Evolutionary conservation across 2,888 invertebrate genomes (phyloP).

Genomic region (Camponotus fellah): DNA sequence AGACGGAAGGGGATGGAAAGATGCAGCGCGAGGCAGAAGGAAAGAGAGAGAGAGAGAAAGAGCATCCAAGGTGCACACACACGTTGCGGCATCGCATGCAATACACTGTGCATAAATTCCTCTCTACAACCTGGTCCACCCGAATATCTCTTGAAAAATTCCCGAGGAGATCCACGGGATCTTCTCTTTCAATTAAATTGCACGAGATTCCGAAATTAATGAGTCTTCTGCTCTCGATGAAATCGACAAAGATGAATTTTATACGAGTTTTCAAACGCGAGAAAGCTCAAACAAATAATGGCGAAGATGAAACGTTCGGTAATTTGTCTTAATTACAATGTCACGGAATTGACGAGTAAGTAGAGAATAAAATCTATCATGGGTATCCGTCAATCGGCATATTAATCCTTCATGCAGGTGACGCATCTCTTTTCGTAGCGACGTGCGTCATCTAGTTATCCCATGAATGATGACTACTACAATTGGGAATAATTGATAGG

Average conservation of each 20-base stretch:
- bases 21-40: constrained; percentile 23
- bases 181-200: neutral
- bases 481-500: constrained; percentile 51
- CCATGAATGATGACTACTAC: constrained; percentile 61
- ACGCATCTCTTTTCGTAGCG: constrained; percentile 18
- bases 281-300: neutral
- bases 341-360: neutral
- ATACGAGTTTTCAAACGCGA: neutral
- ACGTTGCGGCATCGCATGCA: constrained; percentile 58
- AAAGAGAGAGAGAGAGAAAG: constrained; percentile 22
- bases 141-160: neutral
- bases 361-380: neutral
- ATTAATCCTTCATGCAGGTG: constrained; percentile 27
- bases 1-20: constrained; percentile 28
- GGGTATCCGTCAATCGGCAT: constrained; percentile 1
- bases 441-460: constrained; percentile 55
- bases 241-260: no score
- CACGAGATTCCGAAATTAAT: no score
- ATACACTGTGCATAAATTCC: constrained; percentile 32
- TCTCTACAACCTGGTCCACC: neutral
- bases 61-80: constrained; percentile 72
- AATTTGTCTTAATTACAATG: constrained; percentile 8
- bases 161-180: neutral
- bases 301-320: neutral
- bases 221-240: no score